Percentiles rank a stretch among this genome's conserved stretches.
Conservation (phyloP, 2,888 invertebrate species). For the Aleiodes alternator region DNA sequence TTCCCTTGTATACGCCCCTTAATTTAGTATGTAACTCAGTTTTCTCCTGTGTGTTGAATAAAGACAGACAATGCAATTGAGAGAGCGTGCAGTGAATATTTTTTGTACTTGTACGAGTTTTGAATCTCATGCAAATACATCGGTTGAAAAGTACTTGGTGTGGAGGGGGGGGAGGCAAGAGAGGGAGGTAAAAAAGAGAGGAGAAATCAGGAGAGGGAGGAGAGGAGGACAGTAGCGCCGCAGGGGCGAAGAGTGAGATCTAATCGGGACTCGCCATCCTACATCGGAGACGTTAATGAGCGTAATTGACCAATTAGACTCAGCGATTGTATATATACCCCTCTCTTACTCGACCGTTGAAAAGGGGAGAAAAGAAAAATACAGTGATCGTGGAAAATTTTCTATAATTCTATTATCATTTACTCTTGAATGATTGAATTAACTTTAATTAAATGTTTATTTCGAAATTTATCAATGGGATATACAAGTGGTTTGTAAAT, state of each 20-base stretch:
- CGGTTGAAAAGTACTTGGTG: background rate
- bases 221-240: slow-evolving; percentile 51
- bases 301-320: slow-evolving; percentile 75
- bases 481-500: background rate
- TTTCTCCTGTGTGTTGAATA: background rate
- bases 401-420: slow-evolving; percentile 49
- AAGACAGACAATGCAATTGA: slow-evolving; percentile 37
- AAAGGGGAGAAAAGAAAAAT: slow-evolving; percentile 58
- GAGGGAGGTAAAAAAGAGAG: slow-evolving; percentile 40
- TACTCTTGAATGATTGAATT: slow-evolving; percentile 11
- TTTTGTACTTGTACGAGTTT: slow-evolving; percentile 25
- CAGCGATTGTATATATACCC: slow-evolving; percentile 60
- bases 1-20: slow-evolving; percentile 50
- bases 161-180: background rate
- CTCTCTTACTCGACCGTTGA: background rate
- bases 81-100: slow-evolving; percentile 42
- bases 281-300: slow-evolving; percentile 74
- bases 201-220: slow-evolving; percentile 41
- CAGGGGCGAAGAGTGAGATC: slow-evolving; percentile 64
- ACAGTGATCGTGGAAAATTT: slow-evolving; percentile 58
- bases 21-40: background rate
- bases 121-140: slow-evolving; percentile 30
- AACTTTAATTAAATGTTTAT: slow-evolving; percentile 26
- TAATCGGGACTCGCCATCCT: slow-evolving; percentile 70
- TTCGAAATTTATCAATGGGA: background rate